These are phyloP conservation scores for Drosophila hydei DNA, from an alignment of 1,140 invertebrate species.

Conservation along the genomic window DNA sequence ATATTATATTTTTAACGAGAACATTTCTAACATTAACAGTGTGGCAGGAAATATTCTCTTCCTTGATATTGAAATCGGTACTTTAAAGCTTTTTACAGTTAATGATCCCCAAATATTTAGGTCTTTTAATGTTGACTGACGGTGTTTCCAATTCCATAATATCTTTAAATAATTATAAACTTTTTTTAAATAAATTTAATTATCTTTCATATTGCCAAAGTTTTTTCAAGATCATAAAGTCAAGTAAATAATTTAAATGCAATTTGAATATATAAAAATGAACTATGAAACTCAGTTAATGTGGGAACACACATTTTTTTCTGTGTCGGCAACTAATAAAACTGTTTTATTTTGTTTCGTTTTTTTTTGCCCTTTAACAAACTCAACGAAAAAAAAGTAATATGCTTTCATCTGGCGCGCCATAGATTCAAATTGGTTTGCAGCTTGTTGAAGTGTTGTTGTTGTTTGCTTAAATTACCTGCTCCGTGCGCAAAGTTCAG, in stretches of 20 bases:
- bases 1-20: too few relatives aligned
- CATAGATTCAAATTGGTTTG: constrained; percentile 32
- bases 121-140: too few relatives aligned
- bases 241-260: background rate
- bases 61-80: too few relatives aligned
- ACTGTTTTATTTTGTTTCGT: background rate
- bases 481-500: constrained; percentile 43
- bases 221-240: background rate
- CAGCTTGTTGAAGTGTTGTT: constrained; percentile 26
- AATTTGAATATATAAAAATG: constrained; percentile 5
- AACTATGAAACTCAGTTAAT: background rate
- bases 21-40: too few relatives aligned
- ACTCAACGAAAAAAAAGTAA: constrained; percentile 25
- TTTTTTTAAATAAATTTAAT: background rate
- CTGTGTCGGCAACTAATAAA: constrained; percentile 2
- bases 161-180: background rate
- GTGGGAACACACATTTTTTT: constrained; percentile 3
- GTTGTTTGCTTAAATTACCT: constrained; percentile 44
- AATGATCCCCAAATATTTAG: too few relatives aligned
- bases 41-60: too few relatives aligned
- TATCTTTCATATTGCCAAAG: too few relatives aligned
- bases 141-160: too few relatives aligned
- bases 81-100: too few relatives aligned
- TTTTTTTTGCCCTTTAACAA: constrained; percentile 21
- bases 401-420: constrained; percentile 36